Evolutionary conservation across 1,140 invertebrate genomes (phyloP).

Genomic region (Caligus rogercresseyi): DNA sequence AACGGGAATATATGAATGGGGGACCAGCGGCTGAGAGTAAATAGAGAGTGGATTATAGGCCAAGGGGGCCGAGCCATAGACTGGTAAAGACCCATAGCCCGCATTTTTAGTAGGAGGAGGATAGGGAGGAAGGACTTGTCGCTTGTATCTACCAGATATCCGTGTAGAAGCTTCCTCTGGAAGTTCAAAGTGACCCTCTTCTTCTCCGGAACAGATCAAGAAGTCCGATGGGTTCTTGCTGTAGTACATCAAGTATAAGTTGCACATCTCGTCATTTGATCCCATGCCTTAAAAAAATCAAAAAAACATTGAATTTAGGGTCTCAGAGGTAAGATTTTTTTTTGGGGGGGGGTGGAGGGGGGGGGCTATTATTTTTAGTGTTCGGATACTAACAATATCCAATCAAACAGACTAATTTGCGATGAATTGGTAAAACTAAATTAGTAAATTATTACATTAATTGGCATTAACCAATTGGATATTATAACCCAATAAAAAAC

Average conservation of each 20-base stretch:
- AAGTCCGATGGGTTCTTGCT: slow-evolving; percentile 25
- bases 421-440: too few relatives aligned
- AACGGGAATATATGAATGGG: not conserved
- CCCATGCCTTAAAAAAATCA: slow-evolving; percentile 36
- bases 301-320: too few relatives aligned
- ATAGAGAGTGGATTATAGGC: not conserved
- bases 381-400: too few relatives aligned
- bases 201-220: not conserved
- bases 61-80: slow-evolving; percentile 18
- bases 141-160: not conserved
- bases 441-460: too few relatives aligned
- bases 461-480: too few relatives aligned
- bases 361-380: too few relatives aligned
- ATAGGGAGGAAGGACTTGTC: not conserved
- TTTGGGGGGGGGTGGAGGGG: too few relatives aligned
- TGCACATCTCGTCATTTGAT: slow-evolving; percentile 48
- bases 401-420: too few relatives aligned
- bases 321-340: too few relatives aligned
- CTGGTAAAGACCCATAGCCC: slow-evolving; percentile 11
- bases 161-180: not conserved
- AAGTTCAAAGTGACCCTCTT: not conserved
- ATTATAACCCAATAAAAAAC: too few relatives aligned
- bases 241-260: slow-evolving; percentile 50
- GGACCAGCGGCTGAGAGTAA: not conserved
- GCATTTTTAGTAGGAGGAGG: not conserved